Base-by-base conservation (phyloP, 2,888 invertebrate species). In the Copidosoma aretas region DNA sequence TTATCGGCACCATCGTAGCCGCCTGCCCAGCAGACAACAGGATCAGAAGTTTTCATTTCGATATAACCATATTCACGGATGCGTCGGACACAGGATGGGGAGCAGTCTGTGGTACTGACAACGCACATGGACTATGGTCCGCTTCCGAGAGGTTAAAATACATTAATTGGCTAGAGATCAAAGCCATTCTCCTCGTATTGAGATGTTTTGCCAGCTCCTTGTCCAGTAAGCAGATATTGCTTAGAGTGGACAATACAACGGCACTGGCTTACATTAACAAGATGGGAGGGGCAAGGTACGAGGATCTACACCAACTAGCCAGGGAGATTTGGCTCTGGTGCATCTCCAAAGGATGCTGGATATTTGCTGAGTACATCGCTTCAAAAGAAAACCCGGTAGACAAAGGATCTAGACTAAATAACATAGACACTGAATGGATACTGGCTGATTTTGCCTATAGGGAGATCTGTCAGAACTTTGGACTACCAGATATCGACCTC, bases 21-120 rank as follows among this genome's bases (percentile, higher is more conserved):
- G n/a, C n/a, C n/a, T n/a, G n/a, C n/a, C n/a, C n/a, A n/a, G n/a
- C n/a, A n/a, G n/a, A 51, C 10, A 68, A 68, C 46, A 49, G 60
- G 0, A 53, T 71, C 10, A 10, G 54, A n/a, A 21, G 3, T 10
- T 41, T 21, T 19, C 10, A 39, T 1, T 66, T 56, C 41, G 32
- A 32, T 21, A 32, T 39, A 5, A 70, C 61, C 21, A 73, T 73
- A 22, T 73, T 71, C 43, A 56, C 71, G 15, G 71, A 75, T 41
- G 73, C 73, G 8, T 73, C 73, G 0, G 32, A 22, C 15, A 66
- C 76, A 4, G 76, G 77, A 0, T 77, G 74, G 75, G 75, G 77
- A 10, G 75, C 71, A 12, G 60, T 43, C 22, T 72, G 65, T 32
- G 51, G 62, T 0, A 46, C 17, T 1, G 58, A 70, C 21, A 72